Evolutionary conservation across 2,113 vertebrate genomes (phyloP), one percentile per base, ranked within the genome.

Genomic region (Mesembrinibis cayennensis): DNA sequence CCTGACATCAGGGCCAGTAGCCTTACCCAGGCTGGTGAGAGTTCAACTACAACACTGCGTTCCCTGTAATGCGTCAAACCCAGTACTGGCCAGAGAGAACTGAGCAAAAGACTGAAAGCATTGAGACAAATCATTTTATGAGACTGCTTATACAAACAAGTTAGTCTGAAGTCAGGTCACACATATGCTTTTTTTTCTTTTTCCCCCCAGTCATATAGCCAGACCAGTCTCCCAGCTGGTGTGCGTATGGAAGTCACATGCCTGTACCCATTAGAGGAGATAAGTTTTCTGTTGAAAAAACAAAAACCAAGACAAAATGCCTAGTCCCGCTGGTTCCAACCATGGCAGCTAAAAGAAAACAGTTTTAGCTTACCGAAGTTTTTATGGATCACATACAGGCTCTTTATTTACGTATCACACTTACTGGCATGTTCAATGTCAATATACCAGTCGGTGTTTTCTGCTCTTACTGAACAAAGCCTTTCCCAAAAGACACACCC

Each of bases 361-460:
- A 20, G 38, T 18, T 52, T 73, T 34, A 55, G 20, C 8, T 80
- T 45, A 44, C 5, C 7, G 52, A 71, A 79, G 22, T 3, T 66
- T 66, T n/a, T 23, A 3, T 53, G 42, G 18, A 14, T 74, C 15
- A 17, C 11, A 2, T 3, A 17, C 7, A 5, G 0, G 0, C 2
- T 6, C 25, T 56, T 61, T 42, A 3, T 76, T 69, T 32, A 5
- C 4, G 30, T 7, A 21, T 56, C 16, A 9, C 0, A 0, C 13
- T 76, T 72, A 8, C 38, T 34, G 45, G 18, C 26, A 16, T 7
- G 11, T 56, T 79, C 29, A 16, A 11, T 16, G 16, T 71, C 61
- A 45, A 8, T 1, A 0, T 7, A 18, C 8, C 50, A 29, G 7
- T 4, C 4, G 1, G 9, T 11, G 15, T 53, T 89, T 63, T 50